Base-by-base conservation (phyloP, 92 coral and sea anemone genomes). In the Palythoa grandis region DNA sequence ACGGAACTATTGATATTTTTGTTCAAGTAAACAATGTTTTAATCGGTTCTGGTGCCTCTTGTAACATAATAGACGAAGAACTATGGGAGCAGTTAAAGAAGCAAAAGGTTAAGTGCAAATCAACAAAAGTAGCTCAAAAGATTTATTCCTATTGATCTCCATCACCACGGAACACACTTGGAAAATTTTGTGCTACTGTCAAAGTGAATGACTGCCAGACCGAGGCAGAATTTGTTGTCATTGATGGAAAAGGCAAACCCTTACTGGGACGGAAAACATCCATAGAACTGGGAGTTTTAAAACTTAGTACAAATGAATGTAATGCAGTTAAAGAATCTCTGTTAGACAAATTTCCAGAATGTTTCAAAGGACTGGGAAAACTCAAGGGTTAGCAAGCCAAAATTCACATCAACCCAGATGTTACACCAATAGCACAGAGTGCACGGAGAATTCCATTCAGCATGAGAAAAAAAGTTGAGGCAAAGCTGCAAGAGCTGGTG, bases 31-130 rank as follows among this genome's bases (percentile, higher is more conserved):
- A 29, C 35, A 52, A 72, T 29, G 43, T 53, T 53, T 87, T 15
- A n/a, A 87, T 87, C 79, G 86, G 69, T 63, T 87, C 83, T 19
- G 90, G 77, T 52, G 76, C 90, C 68, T 71, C 52, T 5, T 87
- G 87, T 60, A 80, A 82, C 72, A 80, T 87, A 17, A 39, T 72
- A 23, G 90, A 87, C 61, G 71, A 43, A 43, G 75, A 53, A 15
- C 73, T 78, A 52, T 87, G 90, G 90, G 90, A 87, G 48, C 69
- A 24, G 14, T 35, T 87, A 25, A 87, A 87, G 63, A 71, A 10
- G n/a, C 69, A 82, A 22, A 84, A 84, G 67, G 74, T 87, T 70
- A 87, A 60, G 60, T 87, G 90, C 63, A 82, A 40, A 24, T 87
- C 86, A 25, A 50, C 43, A 20, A 86, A 77, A 7, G 23, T 37